Percentiles rank a stretch among this genome's conserved stretches.
These are phyloP conservation scores for Limanda limanda DNA, from an alignment of 2,113 vertebrate genomes.

Conservation along the genomic window DNA sequence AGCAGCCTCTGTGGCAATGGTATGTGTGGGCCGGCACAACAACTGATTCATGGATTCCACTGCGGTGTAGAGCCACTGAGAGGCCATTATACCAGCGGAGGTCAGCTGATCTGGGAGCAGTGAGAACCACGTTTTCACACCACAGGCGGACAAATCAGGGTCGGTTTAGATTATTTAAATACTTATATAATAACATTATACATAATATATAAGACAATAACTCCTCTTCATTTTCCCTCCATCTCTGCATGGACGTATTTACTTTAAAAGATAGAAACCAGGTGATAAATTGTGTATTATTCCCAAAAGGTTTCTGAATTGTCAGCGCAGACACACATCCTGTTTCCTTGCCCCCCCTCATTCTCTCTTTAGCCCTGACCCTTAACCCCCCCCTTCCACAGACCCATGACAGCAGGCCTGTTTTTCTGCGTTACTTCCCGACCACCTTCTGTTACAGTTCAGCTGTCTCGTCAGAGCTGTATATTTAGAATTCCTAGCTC, in stretches of 20 bases:
- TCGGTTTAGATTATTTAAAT: not conserved
- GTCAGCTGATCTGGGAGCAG: constrained; percentile 57
- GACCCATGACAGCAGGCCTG: constrained; percentile 29
- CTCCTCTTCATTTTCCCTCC: not conserved
- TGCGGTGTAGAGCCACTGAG: constrained; percentile 35
- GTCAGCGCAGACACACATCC: constrained; percentile 26
- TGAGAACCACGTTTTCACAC: constrained; percentile 1
- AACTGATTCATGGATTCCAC: constrained; percentile 67
- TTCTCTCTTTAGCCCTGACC: constrained; percentile 27
- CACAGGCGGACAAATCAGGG: not conserved
- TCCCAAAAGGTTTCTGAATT: not conserved
- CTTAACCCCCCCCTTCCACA: constrained; percentile 42
- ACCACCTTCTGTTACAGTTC: constrained; percentile 32
- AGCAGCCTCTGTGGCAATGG: constrained; percentile 54
- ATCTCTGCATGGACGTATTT: not conserved
- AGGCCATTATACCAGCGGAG: constrained; percentile 32
- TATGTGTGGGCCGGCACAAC: constrained; percentile 68
- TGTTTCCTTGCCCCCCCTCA: constrained; percentile 8
- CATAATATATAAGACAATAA: no score
- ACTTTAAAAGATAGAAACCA: not conserved
- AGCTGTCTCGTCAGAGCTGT: constrained; percentile 45
- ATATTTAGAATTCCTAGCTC: constrained; percentile 58
- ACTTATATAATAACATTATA: not conserved
- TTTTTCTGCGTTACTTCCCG: constrained; percentile 47
- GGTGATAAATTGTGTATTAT: constrained; percentile 7